Base-by-base conservation (phyloP, 2,113 vertebrate genomes). In the Pangasianodon gigas region DNA sequence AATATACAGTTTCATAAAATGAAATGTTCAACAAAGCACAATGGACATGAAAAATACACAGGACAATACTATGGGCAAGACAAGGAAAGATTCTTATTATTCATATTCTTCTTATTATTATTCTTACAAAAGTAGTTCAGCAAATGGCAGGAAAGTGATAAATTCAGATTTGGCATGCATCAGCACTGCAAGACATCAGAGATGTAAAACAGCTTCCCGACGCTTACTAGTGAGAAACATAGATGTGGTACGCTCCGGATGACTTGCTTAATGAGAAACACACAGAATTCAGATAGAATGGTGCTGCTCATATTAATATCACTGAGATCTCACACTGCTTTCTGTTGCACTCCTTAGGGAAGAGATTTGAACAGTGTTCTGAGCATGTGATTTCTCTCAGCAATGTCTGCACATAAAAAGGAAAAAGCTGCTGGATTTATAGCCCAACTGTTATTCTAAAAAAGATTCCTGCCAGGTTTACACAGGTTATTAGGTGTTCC, bases 1-100 rank as follows among this genome's bases (percentile, higher is more conserved):
- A 79, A 91, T 71, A 89, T 93, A 89, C 48, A 69, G 83, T 83
- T 82, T 77, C 41, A 77, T 71, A 71, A 37, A 1, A 37, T 16
- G 16, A 71, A 71, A 46, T 9, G 19, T 9, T 77, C 41, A 46
- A 16, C 74, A 37, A 3, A 41, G 6, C 32, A 75, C 32, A 71
- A 37, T 37, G 3, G 1, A 1, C 67, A 37, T 32, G n/a, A 37
- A 74, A 44, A 74, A 32, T 37, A 37, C 69, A 44, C 16, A 75
- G 37, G 37, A 29, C 75, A 79, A 51, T 29, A 79, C 3, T 48
- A 48, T 79, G 6, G 1, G n/a, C 6, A 6, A 51, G 11, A 80
- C 8, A 75, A 24, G 44, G 19, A 75, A 75, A 44, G 16, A 37
- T 71, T 37, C 16, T 32, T 65, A 8, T 65, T 65, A 8, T 9